Conservation (phyloP, 2,888 invertebrate species). For the Subacronicta megacephala region DNA sequence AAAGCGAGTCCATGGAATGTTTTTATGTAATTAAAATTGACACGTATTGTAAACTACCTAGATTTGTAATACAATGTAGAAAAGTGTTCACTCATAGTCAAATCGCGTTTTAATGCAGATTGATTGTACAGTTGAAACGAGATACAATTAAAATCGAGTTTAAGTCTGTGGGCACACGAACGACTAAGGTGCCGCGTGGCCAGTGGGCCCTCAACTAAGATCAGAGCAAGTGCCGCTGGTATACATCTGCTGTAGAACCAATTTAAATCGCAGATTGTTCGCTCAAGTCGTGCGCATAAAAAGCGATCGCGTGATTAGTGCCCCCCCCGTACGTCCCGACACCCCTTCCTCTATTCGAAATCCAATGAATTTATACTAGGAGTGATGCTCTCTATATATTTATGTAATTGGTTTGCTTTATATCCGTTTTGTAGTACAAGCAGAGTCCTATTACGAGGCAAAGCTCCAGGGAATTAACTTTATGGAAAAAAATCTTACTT, state of each 20-base stretch:
- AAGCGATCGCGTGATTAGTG: slow-evolving; percentile 8
- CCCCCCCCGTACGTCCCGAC: neutral
- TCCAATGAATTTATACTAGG: slow-evolving; percentile 1
- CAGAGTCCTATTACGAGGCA: too few species aligned
- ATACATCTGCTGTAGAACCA: neutral
- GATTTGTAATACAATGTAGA: neutral
- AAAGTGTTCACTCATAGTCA: too few species aligned
- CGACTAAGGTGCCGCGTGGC: too few species aligned
- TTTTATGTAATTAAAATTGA: too few species aligned
- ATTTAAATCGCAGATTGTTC: slow-evolving; percentile 15
- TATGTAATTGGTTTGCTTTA: neutral
- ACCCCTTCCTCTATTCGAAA: neutral
- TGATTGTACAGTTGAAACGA: too few species aligned
- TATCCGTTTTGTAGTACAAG: neutral
- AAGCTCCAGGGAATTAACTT: too few species aligned
- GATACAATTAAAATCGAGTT: too few species aligned
- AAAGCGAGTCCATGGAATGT: too few species aligned
- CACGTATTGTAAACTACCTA: too few species aligned
- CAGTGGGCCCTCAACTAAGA: too few species aligned
- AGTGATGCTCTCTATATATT: neutral
- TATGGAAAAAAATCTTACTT: neutral
- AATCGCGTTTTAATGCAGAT: too few species aligned
- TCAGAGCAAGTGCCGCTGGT: neutral
- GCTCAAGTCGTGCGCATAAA: neutral
- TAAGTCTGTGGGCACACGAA: neutral